Percentiles rank a stretch among this genome's conserved stretches.
These are phyloP conservation scores for Pogonus chalceus DNA, from an alignment of 1,140 invertebrate species.

Conservation along the genomic window DNA sequence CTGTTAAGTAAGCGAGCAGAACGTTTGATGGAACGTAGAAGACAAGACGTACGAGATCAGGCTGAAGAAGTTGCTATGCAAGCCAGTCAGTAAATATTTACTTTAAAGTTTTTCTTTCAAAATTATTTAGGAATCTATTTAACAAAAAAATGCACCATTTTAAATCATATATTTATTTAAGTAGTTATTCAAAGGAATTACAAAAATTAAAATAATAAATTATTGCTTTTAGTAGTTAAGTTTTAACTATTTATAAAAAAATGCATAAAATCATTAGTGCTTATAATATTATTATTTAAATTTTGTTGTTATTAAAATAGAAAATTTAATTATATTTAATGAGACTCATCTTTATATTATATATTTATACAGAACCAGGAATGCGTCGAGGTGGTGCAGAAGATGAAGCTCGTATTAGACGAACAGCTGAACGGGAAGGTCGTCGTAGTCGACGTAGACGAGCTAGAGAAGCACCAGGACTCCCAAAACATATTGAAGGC, in stretches of 20 bases:
- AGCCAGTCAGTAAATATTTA: conserved; percentile 39
- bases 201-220: too few species aligned
- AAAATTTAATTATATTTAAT: not conserved
- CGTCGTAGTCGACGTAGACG: conserved; percentile 66
- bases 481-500: conserved; percentile 72
- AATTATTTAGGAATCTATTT: too few species aligned
- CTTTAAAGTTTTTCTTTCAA: not conserved
- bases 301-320: not conserved
- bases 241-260: too few species aligned
- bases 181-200: too few species aligned
- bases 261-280: conserved; percentile 11
- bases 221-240: too few species aligned
- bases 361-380: conserved; percentile 21
- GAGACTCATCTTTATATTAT: conserved; percentile 17
- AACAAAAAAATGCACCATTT: too few species aligned
- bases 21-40: conserved; percentile 66
- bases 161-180: not conserved
- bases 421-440: conserved; percentile 84
- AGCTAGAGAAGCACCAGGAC: conserved; percentile 43
- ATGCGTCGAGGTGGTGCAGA: conserved; percentile 42
- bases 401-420: conserved; percentile 61
- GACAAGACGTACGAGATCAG: conserved; percentile 88
- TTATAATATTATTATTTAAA: conserved; percentile 10
- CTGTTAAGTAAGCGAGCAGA: conserved; percentile 60
- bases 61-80: conserved; percentile 71